These are phyloP conservation scores for Telmatherina bonti DNA, from an alignment of 2,797 vertebrate species.

Conservation along the genomic window DNA sequence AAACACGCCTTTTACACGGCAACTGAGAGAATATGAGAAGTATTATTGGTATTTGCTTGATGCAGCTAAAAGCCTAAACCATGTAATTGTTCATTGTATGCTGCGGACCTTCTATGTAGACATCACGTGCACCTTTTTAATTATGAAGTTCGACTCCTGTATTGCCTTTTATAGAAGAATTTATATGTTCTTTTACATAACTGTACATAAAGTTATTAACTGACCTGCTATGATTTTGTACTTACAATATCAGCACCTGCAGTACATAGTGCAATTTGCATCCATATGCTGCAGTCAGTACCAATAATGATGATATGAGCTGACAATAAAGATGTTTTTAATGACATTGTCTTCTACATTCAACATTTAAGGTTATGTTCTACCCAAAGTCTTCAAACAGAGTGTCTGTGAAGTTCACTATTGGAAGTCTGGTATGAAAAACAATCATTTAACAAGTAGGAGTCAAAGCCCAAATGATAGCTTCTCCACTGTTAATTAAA, in stretches of 20 bases:
- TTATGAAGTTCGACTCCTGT: conserved; percentile 61
- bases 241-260: conserved; percentile 63
- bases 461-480: not conserved
- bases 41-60: conserved; percentile 35
- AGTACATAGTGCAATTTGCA: conserved; percentile 62
- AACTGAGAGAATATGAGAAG: conserved; percentile 40
- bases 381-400: not conserved
- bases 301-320: conserved; percentile 61
- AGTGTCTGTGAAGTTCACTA: not conserved
- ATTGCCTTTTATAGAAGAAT: conserved; percentile 67
- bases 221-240: conserved; percentile 63
- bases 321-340: conserved; percentile 77
- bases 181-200: conserved; percentile 64
- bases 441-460: not conserved
- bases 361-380: not conserved
- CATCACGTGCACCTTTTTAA: conserved; percentile 68
- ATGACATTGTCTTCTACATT: conserved; percentile 29
- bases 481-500: not conserved
- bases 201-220: conserved; percentile 61
- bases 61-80: conserved; percentile 43
- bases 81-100: conserved; percentile 49
- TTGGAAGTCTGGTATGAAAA: not conserved
- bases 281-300: conserved; percentile 70
- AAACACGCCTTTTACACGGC: conserved; percentile 24
- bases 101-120: conserved; percentile 60